Evolutionary conservation across 2,113 vertebrate genomes (phyloP).

Genomic region (Psilopogon haemacephalus): DNA sequence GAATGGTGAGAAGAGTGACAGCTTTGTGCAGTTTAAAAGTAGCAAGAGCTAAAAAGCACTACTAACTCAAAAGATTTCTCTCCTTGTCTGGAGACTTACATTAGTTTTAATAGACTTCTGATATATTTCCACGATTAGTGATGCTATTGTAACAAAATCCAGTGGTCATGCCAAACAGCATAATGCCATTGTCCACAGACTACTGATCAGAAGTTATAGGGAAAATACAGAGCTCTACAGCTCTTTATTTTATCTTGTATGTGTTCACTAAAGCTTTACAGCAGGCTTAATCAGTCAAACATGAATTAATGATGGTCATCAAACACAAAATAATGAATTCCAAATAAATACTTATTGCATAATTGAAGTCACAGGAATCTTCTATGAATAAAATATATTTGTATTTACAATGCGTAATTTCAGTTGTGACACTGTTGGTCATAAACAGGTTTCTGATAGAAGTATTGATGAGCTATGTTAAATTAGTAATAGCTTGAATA

Average conservation of each 20-base stretch:
- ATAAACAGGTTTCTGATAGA: constrained; percentile 70
- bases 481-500: constrained; percentile 80
- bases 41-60: not conserved
- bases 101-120: not conserved
- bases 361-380: constrained; percentile 78
- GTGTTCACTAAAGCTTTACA: constrained; percentile 72
- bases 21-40: not conserved
- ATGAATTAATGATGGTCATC: constrained; percentile 83
- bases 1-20: not conserved
- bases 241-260: constrained; percentile 70
- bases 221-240: constrained; percentile 50
- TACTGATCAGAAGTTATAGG: constrained; percentile 25
- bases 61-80: not conserved
- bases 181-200: not conserved
- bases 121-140: not conserved
- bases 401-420: constrained; percentile 77
- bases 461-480: constrained; percentile 70
- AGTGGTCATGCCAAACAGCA: not conserved
- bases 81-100: not conserved
- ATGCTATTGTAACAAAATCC: not conserved
- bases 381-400: constrained; percentile 83
- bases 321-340: constrained; percentile 76
- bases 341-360: constrained; percentile 81
- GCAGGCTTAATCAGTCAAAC: constrained; percentile 75
- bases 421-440: constrained; percentile 51